These are phyloP conservation scores for Tipula lateralis DNA, from an alignment of 2,888 invertebrate genomes.

Conservation along the genomic window DNA sequence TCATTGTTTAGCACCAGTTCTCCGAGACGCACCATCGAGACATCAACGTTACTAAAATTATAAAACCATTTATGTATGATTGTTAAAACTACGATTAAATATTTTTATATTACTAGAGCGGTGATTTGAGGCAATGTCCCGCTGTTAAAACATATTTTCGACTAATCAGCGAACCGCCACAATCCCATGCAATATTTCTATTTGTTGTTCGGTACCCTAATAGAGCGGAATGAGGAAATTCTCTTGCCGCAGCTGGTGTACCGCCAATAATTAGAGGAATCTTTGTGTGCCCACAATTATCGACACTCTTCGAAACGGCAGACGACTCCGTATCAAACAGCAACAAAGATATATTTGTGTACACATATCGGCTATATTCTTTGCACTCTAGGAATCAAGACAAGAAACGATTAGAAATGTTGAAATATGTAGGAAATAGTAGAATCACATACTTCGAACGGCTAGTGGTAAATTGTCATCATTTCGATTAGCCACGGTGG, in stretches of 20 bases:
- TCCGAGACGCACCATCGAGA: slow-evolving; percentile 43
- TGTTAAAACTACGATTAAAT: neutral
- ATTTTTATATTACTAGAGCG: neutral
- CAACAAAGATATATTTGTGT: neutral
- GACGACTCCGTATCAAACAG: neutral
- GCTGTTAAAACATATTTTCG: slow-evolving; percentile 56
- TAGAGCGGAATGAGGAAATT: slow-evolving; percentile 44
- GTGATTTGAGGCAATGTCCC: slow-evolving; percentile 52
- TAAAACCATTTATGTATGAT: neutral
- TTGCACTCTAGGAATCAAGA: neutral
- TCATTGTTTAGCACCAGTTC: slow-evolving; percentile 43
- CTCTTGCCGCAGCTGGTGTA: slow-evolving; percentile 38
- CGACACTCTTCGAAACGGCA: neutral
- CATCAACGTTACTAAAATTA: slow-evolving; percentile 35
- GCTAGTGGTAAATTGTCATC: neutral
- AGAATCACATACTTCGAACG: neutral
- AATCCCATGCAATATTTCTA: slow-evolving; percentile 45
- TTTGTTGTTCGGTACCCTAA: slow-evolving; percentile 12
- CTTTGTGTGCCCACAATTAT: neutral
- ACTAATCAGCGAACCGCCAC: slow-evolving; percentile 58
- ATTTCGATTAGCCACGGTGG: too few species aligned
- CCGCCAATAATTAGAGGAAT: slow-evolving; percentile 26
- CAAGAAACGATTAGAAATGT: neutral
- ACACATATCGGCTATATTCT: neutral
- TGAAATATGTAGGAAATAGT: neutral